Evolutionary conservation across 2,113 vertebrate genomes (phyloP).

Genomic region (Hyaena hyaena): DNA sequence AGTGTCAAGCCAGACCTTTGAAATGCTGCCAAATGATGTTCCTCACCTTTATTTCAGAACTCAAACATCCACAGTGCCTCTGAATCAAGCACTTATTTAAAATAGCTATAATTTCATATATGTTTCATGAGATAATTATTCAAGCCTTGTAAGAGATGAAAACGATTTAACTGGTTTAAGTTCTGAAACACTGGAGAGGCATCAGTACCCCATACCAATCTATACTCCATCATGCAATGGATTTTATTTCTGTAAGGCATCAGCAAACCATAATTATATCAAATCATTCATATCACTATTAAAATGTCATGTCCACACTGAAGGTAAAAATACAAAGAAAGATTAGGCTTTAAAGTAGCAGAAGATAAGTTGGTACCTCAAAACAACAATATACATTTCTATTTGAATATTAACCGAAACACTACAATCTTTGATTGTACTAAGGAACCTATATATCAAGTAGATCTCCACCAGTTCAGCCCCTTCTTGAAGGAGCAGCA

Average conservation of each 20-base stretch:
- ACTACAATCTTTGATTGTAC: neutral
- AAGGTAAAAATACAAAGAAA: slow-evolving; percentile 15
- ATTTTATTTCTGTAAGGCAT: slow-evolving; percentile 59
- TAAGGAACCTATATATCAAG: neutral
- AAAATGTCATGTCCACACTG: slow-evolving; percentile 34
- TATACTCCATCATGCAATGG: neutral
- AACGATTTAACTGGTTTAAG: slow-evolving; percentile 58
- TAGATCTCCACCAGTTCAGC: neutral
- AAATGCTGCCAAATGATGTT: neutral
- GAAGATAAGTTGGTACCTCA: neutral
- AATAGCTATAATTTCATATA: slow-evolving; percentile 59
- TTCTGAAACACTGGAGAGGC: slow-evolving; percentile 10
- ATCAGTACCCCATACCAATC: slow-evolving; percentile 50
- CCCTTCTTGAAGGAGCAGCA: neutral
- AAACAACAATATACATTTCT: neutral
- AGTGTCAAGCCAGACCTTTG: neutral
- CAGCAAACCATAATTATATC: slow-evolving; percentile 50
- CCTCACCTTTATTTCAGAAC: neutral
- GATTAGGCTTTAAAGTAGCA: neutral
- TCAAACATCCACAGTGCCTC: neutral
- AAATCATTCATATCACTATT: slow-evolving; percentile 20
- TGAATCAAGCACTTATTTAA: neutral
- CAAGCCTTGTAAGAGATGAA: slow-evolving; percentile 15
- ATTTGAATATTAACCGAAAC: neutral
- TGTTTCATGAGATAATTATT: slow-evolving; percentile 53